These are phyloP conservation scores for Cyclopterus lumpus DNA, from an alignment of 2,797 vertebrate species.

Conservation along the genomic window DNA sequence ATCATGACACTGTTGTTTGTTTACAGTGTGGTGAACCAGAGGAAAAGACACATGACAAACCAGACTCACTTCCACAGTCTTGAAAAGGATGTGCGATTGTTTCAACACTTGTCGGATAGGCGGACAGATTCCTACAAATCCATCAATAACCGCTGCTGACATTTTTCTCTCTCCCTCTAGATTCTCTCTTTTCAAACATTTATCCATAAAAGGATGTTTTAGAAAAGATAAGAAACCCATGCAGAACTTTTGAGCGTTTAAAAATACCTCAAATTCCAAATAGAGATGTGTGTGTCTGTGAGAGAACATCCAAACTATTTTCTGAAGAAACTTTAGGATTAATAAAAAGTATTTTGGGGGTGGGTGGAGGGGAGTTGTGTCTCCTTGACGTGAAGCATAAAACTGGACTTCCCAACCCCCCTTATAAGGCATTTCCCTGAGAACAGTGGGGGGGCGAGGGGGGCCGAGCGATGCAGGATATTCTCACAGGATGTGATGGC, in stretches of 20 bases:
- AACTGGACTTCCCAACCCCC: constrained; percentile 71
- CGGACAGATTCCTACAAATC: neutral
- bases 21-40: constrained; percentile 43
- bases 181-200: neutral
- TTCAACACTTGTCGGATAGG: too few species aligned
- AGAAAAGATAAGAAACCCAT: neutral
- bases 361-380: constrained; percentile 10
- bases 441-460: constrained; percentile 58
- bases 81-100: constrained; percentile 51
- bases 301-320: constrained; percentile 41
- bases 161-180: neutral
- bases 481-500: constrained; percentile 84
- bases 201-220: constrained; percentile 49
- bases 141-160: constrained; percentile 24
- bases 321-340: constrained; percentile 25
- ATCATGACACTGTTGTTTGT: constrained; percentile 31
- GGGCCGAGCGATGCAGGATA: constrained; percentile 72
- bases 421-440: constrained; percentile 79
- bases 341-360: constrained; percentile 22
- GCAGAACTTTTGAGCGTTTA: neutral
- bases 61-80: constrained; percentile 30
- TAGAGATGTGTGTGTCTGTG: constrained; percentile 19
- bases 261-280: constrained; percentile 56
- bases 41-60: constrained; percentile 40
- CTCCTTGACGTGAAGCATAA: constrained; percentile 47